phyloP scores from a whole-genome alignment of 1,140 invertebrate genomes.

The Drosophila funebris region DNA sequence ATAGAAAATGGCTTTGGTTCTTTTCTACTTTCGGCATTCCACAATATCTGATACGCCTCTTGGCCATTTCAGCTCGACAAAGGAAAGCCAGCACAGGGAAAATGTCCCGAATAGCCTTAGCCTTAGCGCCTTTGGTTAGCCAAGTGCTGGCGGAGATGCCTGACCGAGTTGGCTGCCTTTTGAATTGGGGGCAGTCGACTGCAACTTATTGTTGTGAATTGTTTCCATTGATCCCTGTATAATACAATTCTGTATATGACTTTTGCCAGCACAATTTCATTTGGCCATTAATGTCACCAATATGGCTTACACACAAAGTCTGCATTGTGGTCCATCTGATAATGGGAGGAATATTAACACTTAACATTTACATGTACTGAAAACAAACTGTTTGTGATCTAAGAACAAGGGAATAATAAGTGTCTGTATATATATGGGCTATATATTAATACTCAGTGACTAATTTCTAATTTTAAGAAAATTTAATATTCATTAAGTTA shows the following conservation, averaged over 20 bases:
- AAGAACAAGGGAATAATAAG: no score
- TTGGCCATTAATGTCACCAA: slow-evolving; percentile 1
- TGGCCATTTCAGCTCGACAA: slow-evolving; percentile 3
- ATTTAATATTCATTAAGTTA: no score
- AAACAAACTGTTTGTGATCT: no score
- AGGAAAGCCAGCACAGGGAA: slow-evolving; percentile 11
- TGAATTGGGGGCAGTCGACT: slow-evolving; percentile 9
- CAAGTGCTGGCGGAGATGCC: background rate
- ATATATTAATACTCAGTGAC: no score
- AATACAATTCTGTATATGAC: slow-evolving; percentile 8
- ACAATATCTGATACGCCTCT: slow-evolving; percentile 21
- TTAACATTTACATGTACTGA: no score
- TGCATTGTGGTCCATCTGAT: background rate
- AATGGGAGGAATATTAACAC: background rate
- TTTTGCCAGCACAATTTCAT: slow-evolving; percentile 4
- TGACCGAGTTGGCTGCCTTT: background rate
- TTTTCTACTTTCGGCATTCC: slow-evolving; percentile 5
- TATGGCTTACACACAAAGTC: background rate
- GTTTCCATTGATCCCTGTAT: slow-evolving; percentile 14
- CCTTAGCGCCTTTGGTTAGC: background rate
- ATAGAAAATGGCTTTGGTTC: slow-evolving; percentile 14
- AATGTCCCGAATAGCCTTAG: slow-evolving; percentile 19
- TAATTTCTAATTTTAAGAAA: no score
- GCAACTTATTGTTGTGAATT: slow-evolving; percentile 16
- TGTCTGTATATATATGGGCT: no score